These are phyloP conservation scores for Harpalus rubripes DNA, from an alignment of 2,888 invertebrate genomes.

Conservation along the genomic window DNA sequence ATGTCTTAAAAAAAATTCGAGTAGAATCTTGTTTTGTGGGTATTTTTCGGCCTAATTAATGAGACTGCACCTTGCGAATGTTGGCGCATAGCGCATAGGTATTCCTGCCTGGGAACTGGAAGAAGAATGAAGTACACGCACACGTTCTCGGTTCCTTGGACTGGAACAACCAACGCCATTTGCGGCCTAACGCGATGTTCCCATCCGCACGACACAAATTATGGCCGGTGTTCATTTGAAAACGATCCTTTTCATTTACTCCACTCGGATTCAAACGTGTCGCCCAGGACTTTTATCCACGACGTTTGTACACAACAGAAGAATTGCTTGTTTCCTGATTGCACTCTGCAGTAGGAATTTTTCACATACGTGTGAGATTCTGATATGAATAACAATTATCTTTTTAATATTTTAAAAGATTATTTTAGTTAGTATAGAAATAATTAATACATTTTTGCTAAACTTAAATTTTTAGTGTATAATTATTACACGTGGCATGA, in stretches of 20 bases:
- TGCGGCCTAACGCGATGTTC: conserved; percentile 57
- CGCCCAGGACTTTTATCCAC: not conserved
- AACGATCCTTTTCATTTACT: conserved; percentile 57
- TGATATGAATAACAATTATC: not conserved
- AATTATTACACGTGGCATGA: too few species aligned
- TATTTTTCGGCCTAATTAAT: not conserved
- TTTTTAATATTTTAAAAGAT: not conserved
- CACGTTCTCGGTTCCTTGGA: not conserved
- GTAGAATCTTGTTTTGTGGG: not conserved
- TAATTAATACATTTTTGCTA: too few species aligned
- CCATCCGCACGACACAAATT: conserved; percentile 47
- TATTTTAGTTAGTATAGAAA: too few species aligned
- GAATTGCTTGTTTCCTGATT: conserved; percentile 45
- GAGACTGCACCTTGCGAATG: not conserved
- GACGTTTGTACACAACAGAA: not conserved
- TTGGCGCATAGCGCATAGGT: conserved; percentile 16
- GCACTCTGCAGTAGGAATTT: conserved; percentile 8
- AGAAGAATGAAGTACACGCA: conserved; percentile 38
- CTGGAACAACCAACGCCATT: conserved; percentile 37
- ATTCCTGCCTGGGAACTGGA: conserved; percentile 21
- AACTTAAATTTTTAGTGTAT: too few species aligned
- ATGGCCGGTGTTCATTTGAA: conserved; percentile 56
- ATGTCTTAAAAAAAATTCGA: too few species aligned
- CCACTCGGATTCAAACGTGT: conserved; percentile 40
- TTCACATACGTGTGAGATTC: not conserved